These are phyloP conservation scores for Halichoeres trimaculatus DNA, from an alignment of 2,113 vertebrate species.

Conservation along the genomic window DNA sequence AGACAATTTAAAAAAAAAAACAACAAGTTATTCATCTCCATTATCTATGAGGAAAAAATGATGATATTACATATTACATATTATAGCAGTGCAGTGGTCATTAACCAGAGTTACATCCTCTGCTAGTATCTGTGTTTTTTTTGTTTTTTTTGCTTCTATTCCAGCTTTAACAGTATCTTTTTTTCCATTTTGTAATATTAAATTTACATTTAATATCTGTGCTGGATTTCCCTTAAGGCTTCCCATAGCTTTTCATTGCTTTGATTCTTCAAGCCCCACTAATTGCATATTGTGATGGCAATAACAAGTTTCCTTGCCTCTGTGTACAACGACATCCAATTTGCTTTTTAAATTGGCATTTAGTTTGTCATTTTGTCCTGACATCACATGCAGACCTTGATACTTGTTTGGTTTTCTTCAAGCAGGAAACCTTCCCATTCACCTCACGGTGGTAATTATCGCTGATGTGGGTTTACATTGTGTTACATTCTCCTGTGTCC, in stretches of 20 bases:
- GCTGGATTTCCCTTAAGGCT: too few species aligned
- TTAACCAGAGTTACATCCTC: too few species aligned
- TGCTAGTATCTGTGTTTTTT: too few species aligned
- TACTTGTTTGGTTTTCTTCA: background rate
- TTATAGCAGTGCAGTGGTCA: too few species aligned
- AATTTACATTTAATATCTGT: too few species aligned
- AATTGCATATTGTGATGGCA: background rate
- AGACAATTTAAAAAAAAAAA: too few species aligned
- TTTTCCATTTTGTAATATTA: too few species aligned
- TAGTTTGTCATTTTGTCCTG: background rate
- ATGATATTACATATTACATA: too few species aligned
- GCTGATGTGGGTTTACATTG: slow-evolving; percentile 13
- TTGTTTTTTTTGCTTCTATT: too few species aligned
- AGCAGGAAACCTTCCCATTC: slow-evolving; percentile 4
- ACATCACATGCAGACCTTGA: background rate
- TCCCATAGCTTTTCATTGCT: background rate
- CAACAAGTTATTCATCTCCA: too few species aligned
- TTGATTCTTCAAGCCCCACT: background rate
- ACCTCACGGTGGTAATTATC: slow-evolving; percentile 27
- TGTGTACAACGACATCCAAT: background rate
- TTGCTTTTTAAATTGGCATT: background rate
- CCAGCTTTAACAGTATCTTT: too few species aligned
- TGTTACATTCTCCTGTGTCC: slow-evolving; percentile 30
- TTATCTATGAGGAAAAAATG: too few species aligned
- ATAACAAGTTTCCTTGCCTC: background rate